These are phyloP conservation scores for Muntiacus reevesi DNA, from an alignment of 2,113 vertebrate genomes.

Conservation along the genomic window DNA sequence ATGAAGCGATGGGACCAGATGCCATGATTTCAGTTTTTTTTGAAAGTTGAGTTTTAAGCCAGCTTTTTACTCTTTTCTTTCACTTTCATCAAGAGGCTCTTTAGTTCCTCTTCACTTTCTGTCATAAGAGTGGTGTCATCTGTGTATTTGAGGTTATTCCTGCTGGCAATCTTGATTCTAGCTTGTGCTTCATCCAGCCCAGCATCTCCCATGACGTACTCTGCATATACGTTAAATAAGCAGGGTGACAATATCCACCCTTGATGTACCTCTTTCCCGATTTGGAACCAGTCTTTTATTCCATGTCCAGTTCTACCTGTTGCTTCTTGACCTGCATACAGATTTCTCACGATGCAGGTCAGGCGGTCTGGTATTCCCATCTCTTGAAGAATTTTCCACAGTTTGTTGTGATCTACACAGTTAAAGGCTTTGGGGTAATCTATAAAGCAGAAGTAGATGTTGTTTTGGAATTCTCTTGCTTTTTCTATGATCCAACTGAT, in stretches of 20 bases:
- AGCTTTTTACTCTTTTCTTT: neutral
- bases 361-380: neutral
- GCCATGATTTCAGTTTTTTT: neutral
- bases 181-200: neutral
- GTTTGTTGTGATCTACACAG: neutral
- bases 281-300: neutral
- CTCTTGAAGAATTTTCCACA: neutral
- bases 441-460: neutral
- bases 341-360: neutral
- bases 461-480: neutral
- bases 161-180: neutral
- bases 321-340: neutral
- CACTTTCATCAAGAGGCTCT: neutral
- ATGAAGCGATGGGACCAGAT: neutral
- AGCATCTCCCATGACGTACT: neutral
- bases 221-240: neutral
- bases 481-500: neutral
- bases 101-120: neutral
- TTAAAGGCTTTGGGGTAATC: neutral
- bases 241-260: neutral
- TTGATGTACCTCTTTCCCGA: neutral
- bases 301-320: neutral
- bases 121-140: neutral
- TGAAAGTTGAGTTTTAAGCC: neutral
- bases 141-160: neutral